phyloP scores from a whole-genome alignment of 1,140 invertebrate genomes.

The Drosophila kanapiae region DNA sequence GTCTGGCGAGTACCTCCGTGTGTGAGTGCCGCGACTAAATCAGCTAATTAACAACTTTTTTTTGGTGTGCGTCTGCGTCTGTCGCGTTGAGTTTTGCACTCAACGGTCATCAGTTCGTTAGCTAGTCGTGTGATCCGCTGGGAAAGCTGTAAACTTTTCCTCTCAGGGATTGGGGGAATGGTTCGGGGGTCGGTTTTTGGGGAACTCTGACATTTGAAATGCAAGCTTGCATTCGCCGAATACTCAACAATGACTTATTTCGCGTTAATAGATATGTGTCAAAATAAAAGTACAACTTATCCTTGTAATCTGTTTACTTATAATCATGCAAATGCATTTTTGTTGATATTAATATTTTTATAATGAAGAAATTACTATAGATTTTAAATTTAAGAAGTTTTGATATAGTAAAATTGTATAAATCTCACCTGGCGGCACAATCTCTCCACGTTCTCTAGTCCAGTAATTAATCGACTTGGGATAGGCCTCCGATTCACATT shows the following conservation, averaged over 20 bases:
- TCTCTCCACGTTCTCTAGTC: constrained; percentile 91
- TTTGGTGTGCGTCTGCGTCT: constrained; percentile 27
- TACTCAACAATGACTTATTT: not conserved
- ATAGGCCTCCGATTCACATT: constrained; percentile 94
- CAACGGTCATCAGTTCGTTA: constrained; percentile 68
- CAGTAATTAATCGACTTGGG: constrained; percentile 95
- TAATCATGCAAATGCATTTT: too few species aligned
- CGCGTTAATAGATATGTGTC: not conserved
- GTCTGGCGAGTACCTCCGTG: constrained; percentile 18
- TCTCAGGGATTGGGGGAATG: constrained; percentile 19
- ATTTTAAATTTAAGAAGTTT: too few species aligned
- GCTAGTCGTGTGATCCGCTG: constrained; percentile 25
- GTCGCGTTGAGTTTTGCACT: constrained; percentile 53
- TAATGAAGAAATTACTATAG: too few species aligned
- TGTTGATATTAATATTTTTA: too few species aligned
- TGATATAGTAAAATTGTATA: not conserved
- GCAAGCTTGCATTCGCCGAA: constrained; percentile 15
- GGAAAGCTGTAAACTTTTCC: constrained; percentile 9
- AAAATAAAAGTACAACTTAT: too few species aligned
- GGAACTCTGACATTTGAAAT: constrained; percentile 26
- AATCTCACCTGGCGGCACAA: constrained; percentile 91
- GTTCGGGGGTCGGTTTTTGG: not conserved
- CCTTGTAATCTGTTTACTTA: too few species aligned
- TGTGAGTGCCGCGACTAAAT: constrained; percentile 61
- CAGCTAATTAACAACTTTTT: constrained; percentile 84